phyloP scores from a whole-genome alignment of 1,140 invertebrate genomes.

The Aphelenchoides fujianensis region DNA sequence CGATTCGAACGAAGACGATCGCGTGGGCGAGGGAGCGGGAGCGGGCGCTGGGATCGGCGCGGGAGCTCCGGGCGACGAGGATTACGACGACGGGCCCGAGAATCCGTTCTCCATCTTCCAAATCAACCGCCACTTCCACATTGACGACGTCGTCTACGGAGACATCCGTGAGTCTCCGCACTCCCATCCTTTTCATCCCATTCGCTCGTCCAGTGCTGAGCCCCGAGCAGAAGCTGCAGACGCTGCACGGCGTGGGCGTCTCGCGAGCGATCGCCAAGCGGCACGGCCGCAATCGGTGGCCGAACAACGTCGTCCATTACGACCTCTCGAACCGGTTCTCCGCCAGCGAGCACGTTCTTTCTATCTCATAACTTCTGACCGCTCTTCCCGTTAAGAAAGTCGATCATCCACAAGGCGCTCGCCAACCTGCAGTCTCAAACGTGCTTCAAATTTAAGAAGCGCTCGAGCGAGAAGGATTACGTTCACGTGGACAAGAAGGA shows the following conservation, averaged over 20 bases:
- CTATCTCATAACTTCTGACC: background rate
- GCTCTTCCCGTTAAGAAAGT: background rate
- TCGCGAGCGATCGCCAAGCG: background rate
- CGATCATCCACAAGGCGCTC: background rate
- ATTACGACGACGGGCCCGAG: background rate
- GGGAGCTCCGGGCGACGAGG: background rate
- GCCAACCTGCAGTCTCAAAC: background rate
- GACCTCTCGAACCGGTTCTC: background rate
- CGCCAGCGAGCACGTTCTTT: background rate
- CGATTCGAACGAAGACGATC: too few species aligned
- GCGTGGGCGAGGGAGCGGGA: too few species aligned
- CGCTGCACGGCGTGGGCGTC: background rate
- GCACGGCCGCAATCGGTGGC: background rate
- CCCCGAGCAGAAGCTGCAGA: background rate
- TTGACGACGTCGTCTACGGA: background rate
- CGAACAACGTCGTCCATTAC: background rate
- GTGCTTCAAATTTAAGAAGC: slow-evolving; percentile 1
- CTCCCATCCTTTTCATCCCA: background rate
- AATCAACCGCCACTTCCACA: background rate
- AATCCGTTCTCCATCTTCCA: background rate
- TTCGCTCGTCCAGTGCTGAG: background rate
- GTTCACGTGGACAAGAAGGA: slow-evolving; percentile 10
- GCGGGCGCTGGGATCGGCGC: too few species aligned
- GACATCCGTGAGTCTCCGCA: background rate
- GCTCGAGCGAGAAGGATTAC: background rate